Evolutionary conservation across 2,797 vertebrate genomes (phyloP).

Genomic region (Rhabdophis nuchalis): DNA sequence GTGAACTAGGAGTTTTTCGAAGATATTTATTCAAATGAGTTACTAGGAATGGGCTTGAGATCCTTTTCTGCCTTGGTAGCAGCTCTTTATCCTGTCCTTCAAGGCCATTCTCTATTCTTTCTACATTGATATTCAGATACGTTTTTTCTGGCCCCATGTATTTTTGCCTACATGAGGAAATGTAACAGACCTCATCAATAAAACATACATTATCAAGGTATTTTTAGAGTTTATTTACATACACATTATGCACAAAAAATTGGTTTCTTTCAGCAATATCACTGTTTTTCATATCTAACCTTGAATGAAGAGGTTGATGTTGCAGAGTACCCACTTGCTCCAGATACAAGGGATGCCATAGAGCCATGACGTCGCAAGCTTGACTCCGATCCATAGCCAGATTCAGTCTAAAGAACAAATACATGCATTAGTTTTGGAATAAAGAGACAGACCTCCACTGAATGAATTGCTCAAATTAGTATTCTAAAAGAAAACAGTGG

Average conservation of each 20-base stretch:
- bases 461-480: constrained; percentile 11
- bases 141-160: neutral
- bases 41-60: neutral
- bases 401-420: constrained; percentile 79
- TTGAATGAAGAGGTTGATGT: constrained; percentile 97
- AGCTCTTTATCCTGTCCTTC: neutral
- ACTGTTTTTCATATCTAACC: constrained; percentile 67
- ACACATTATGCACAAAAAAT: neutral
- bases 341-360: constrained; percentile 94
- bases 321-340: constrained; percentile 91
- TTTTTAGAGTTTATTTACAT: neutral
- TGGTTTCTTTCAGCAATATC: neutral
- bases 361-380: constrained; percentile 92
- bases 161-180: neutral
- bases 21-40: neutral
- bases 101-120: neutral
- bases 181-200: neutral
- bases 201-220: neutral
- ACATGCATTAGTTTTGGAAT: constrained; percentile 23
- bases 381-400: constrained; percentile 94
- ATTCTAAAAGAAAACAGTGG: neutral
- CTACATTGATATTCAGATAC: neutral
- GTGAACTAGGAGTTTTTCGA: neutral
- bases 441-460: constrained; percentile 17
- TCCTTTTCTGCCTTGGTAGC: neutral